These are phyloP conservation scores for Acanthoscelides obtectus DNA, from an alignment of 2,888 invertebrate species.

Conservation along the genomic window DNA sequence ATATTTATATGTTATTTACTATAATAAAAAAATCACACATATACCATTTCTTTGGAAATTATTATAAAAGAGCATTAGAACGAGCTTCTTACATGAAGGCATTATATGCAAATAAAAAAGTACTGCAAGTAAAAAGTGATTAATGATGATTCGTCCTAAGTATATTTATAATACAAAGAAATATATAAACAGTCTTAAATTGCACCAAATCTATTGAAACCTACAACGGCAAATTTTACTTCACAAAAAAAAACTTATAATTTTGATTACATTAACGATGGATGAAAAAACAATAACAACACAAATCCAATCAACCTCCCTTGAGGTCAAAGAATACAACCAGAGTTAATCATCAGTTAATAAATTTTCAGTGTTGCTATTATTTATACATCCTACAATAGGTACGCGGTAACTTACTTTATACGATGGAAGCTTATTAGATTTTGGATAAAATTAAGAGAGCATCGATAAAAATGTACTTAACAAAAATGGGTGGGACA, in stretches of 20 bases:
- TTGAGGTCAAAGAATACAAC: too few relatives aligned
- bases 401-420: neutral
- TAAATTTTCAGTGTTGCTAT: too few relatives aligned
- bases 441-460: too few relatives aligned
- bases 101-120: conserved; percentile 28
- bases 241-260: conserved; percentile 1
- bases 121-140: conserved; percentile 19
- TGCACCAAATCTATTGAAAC: conserved; percentile 38
- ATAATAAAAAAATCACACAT: conserved; percentile 46
- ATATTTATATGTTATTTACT: conserved; percentile 40
- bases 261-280: neutral
- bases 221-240: conserved; percentile 17
- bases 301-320: conserved; percentile 9
- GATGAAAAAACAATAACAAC: conserved; percentile 14
- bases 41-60: conserved; percentile 48
- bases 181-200: conserved; percentile 44
- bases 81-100: conserved; percentile 24
- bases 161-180: conserved; percentile 9
- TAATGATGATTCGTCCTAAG: conserved; percentile 9
- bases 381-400: neutral
- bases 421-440: too few relatives aligned
- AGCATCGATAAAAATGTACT: too few relatives aligned
- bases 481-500: too few relatives aligned
- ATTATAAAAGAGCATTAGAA: conserved; percentile 27
- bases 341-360: too few relatives aligned